Conservation (phyloP, 2,113 vertebrate species). For the Narcine bancroftii region DNA sequence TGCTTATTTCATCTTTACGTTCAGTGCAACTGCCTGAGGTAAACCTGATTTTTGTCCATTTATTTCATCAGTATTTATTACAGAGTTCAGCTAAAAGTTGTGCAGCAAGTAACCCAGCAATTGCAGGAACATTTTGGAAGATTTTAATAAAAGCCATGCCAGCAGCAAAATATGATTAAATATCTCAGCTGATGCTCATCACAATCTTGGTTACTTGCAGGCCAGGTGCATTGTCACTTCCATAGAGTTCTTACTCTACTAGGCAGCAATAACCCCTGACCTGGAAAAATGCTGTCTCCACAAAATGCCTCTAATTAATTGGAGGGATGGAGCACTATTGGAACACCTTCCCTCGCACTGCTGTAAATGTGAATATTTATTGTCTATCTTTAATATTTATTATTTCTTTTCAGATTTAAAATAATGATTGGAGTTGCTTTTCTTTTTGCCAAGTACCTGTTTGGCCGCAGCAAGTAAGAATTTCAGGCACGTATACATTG, state of each 20-base stretch:
- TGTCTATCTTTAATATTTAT: too few species aligned
- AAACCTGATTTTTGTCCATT: constrained; percentile 20
- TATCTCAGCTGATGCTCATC: background rate
- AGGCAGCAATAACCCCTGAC: too few species aligned
- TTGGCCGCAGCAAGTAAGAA: too few species aligned
- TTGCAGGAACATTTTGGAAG: constrained; percentile 22
- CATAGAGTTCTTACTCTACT: background rate
- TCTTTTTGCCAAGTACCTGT: too few species aligned
- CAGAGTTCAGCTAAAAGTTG: constrained; percentile 8
- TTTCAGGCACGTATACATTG: too few species aligned
- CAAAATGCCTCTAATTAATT: too few species aligned
- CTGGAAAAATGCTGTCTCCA: too few species aligned
- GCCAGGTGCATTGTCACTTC: background rate
- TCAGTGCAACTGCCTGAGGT: constrained; percentile 12
- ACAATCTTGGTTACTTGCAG: background rate
- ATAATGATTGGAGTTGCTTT: too few species aligned
- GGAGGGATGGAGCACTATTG: too few species aligned
- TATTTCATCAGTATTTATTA: constrained; percentile 22
- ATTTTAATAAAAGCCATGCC: constrained; percentile 4
- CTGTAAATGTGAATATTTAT: too few species aligned
- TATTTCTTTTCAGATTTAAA: too few species aligned
- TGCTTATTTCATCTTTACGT: background rate
- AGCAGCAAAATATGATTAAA: constrained; percentile 25
- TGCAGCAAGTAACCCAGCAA: background rate
- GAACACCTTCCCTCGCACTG: too few species aligned